phyloP scores from a whole-genome alignment of 2,888 invertebrate species.

The Eilema caniola region DNA sequence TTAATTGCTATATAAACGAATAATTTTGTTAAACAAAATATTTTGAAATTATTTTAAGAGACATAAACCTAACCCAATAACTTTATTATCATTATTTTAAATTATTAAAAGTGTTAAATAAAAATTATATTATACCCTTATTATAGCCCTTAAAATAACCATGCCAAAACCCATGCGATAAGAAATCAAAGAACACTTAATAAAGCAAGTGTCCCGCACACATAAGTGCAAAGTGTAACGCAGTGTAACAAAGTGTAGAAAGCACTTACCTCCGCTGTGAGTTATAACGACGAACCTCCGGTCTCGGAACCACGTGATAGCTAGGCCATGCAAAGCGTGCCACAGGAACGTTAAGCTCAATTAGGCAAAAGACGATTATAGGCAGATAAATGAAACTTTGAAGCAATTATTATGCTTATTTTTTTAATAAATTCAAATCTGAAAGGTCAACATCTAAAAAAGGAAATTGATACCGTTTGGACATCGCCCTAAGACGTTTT shows the following conservation, averaged over 20 bases:
- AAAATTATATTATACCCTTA: background rate
- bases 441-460: too few species aligned
- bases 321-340: constrained; percentile 51
- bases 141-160: constrained; percentile 5
- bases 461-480: too few species aligned
- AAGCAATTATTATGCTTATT: too few species aligned
- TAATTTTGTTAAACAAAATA: too few species aligned
- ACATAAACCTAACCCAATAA: background rate
- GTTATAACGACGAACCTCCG: constrained; percentile 58
- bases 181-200: constrained; percentile 1
- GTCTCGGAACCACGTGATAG: constrained; percentile 66
- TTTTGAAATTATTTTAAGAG: too few species aligned
- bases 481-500: too few species aligned
- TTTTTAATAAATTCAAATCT: too few species aligned
- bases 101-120: background rate
- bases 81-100: background rate
- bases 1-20: too few species aligned
- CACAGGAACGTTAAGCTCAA: background rate
- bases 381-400: background rate
- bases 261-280: constrained; percentile 55
- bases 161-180: constrained; percentile 14
- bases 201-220: background rate
- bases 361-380: constrained; percentile 4
- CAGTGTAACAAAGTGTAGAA: constrained; percentile 9
- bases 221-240: background rate